Conservation (phyloP, 2,797 vertebrate genomes). For the Syngnathus rostellatus region DNA sequence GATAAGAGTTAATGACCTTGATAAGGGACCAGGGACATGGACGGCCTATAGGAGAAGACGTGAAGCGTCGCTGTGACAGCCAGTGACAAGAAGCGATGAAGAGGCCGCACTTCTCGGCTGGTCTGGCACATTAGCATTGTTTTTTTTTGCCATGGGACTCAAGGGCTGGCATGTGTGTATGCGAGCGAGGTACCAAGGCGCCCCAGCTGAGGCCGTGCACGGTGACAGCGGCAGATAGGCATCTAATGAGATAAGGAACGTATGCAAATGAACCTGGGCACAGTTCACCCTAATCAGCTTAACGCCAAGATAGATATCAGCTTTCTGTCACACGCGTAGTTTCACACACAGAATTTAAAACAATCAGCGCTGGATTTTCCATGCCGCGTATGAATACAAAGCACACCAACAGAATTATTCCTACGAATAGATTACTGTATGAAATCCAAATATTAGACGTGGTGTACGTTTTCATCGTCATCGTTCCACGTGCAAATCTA, state of each 20-base stretch:
- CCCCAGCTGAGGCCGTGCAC: slow-evolving; percentile 62
- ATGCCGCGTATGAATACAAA: slow-evolving; percentile 27
- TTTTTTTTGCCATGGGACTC: slow-evolving; percentile 55
- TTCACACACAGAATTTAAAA: slow-evolving; percentile 40
- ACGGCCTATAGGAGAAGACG: slow-evolving; percentile 35
- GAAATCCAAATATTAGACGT: neutral
- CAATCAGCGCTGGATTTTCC: slow-evolving; percentile 43
- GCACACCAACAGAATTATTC: slow-evolving; percentile 24
- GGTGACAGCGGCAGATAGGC: slow-evolving; percentile 67
- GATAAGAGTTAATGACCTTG: slow-evolving; percentile 56
- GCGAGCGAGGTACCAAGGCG: slow-evolving; percentile 53
- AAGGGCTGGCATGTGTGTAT: slow-evolving; percentile 22
- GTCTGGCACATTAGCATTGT: slow-evolving; percentile 52
- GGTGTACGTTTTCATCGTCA: neutral
- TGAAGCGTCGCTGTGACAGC: slow-evolving; percentile 47
- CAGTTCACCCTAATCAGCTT: slow-evolving; percentile 77
- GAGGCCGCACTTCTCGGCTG: slow-evolving; percentile 48
- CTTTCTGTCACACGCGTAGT: slow-evolving; percentile 58
- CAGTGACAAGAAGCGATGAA: slow-evolving; percentile 47
- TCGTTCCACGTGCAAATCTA: neutral
- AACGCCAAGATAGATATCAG: slow-evolving; percentile 71
- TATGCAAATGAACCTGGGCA: slow-evolving; percentile 77
- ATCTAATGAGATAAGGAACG: slow-evolving; percentile 78
- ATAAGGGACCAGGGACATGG: slow-evolving; percentile 48
- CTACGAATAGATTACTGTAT: neutral